Percentiles rank a stretch among this genome's conserved stretches.
Evolutionary conservation across 2,113 vertebrate species (phyloP).

Genomic region (Galemys pyrenaicus): DNA sequence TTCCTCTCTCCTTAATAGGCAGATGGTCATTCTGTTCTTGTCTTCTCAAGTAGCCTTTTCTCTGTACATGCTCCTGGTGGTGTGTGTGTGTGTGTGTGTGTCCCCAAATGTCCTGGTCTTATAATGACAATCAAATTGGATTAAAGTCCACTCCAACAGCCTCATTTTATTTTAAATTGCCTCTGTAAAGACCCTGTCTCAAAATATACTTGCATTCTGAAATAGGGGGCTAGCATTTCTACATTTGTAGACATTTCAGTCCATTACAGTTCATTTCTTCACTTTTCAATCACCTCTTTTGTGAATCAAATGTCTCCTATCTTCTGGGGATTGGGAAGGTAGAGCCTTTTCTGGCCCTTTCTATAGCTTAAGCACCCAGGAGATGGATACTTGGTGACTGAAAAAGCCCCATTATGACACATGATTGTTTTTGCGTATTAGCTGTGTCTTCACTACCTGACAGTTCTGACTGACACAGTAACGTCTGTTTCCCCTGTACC

Average conservation of each 20-base stretch:
- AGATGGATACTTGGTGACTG: neutral
- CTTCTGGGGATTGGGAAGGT: neutral
- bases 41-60: too few species aligned
- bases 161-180: neutral
- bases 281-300: neutral
- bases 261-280: neutral
- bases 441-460: neutral
- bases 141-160: neutral
- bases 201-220: neutral
- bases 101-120: neutral
- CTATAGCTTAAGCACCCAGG: neutral
- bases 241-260: neutral
- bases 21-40: neutral
- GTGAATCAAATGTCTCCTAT: neutral
- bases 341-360: neutral
- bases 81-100: neutral
- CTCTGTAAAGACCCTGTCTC: neutral
- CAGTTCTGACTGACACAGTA: too few species aligned
- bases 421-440: neutral
- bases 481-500: rapidly evolving
- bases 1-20: neutral
- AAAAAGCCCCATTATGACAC: neutral
- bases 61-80: too few species aligned
- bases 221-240: neutral
- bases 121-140: neutral